These are phyloP conservation scores for Polyergus mexicanus DNA, from an alignment of 1,140 invertebrate genomes.

Conservation along the genomic window DNA sequence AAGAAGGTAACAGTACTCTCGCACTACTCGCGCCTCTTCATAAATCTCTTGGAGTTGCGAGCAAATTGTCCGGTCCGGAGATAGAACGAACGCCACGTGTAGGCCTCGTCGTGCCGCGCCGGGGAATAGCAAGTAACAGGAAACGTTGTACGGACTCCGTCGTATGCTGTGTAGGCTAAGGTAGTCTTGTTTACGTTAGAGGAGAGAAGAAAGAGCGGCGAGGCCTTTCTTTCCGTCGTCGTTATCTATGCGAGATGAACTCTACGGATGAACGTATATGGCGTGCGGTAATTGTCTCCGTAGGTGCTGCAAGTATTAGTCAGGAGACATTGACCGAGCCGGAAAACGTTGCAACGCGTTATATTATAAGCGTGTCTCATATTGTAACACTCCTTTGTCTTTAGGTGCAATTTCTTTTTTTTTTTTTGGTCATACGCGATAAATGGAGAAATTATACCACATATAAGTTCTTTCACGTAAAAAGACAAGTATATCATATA, in stretches of 20 bases:
- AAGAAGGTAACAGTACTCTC: slow-evolving; percentile 79
- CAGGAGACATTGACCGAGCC: slow-evolving; percentile 14
- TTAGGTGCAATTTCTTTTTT: neutral
- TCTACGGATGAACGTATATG: slow-evolving; percentile 82
- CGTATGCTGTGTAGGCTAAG: slow-evolving; percentile 62
- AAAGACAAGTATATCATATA: neutral
- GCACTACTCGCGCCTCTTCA: slow-evolving; percentile 71
- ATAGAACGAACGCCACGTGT: slow-evolving; percentile 80
- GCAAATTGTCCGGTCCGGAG: slow-evolving; percentile 82
- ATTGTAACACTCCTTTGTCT: no score
- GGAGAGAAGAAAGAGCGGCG: neutral
- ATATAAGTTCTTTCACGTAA: neutral
- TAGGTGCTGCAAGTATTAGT: slow-evolving; percentile 75
- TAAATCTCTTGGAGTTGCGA: slow-evolving; percentile 82
- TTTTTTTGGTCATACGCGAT: neutral
- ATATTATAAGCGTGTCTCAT: neutral
- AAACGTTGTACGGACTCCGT: slow-evolving; percentile 77
- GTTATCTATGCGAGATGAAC: slow-evolving; percentile 78
- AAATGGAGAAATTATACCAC: neutral
- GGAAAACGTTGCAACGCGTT: slow-evolving; percentile 14
- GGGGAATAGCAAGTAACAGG: slow-evolving; percentile 80
- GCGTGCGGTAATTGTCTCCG: slow-evolving; percentile 83
- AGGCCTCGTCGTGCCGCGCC: slow-evolving; percentile 44
- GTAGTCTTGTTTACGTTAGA: slow-evolving; percentile 70
- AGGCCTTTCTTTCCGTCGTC: slow-evolving; percentile 50